phyloP scores from a whole-genome alignment of 2,888 invertebrate genomes.

The Xanthorhoe designata region DNA sequence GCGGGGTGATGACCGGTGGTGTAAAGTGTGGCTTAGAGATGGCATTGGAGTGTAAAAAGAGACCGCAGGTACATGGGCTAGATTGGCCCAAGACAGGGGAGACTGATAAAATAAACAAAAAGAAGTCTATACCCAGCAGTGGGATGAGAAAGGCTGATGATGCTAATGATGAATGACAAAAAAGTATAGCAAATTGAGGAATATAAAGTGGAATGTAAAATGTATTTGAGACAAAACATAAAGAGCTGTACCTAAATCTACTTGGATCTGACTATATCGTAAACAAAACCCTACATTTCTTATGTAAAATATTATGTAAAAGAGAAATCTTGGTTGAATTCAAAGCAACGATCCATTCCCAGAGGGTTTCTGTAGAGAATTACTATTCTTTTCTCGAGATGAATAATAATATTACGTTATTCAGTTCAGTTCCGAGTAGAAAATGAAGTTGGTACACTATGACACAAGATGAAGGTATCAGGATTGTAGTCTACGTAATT shows the following conservation, averaged over 20 bases:
- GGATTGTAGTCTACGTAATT: background rate
- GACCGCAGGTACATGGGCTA: too few species aligned
- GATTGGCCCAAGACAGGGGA: too few species aligned
- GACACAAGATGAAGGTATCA: background rate
- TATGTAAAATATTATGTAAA: slow-evolving; percentile 34
- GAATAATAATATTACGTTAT: slow-evolving; percentile 44
- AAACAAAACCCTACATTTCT: slow-evolving; percentile 25
- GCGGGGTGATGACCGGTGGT: too few species aligned
- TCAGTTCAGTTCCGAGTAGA: slow-evolving; percentile 38
- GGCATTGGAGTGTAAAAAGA: too few species aligned
- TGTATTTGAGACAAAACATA: background rate
- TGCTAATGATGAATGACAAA: too few species aligned
- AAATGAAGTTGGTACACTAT: slow-evolving; percentile 34
- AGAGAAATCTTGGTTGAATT: slow-evolving; percentile 39
- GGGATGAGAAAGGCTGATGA: too few species aligned
- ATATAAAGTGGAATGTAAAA: background rate
- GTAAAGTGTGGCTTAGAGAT: too few species aligned
- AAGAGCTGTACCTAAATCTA: background rate
- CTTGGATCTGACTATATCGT: slow-evolving; percentile 7
- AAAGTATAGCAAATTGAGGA: too few species aligned
- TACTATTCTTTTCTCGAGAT: slow-evolving; percentile 46
- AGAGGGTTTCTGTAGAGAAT: slow-evolving; percentile 36
- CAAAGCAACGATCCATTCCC: slow-evolving; percentile 43
- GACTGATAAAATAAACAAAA: too few species aligned
- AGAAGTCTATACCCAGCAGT: too few species aligned